phyloP scores from a whole-genome alignment of 1,140 invertebrate species.

The Plodia interpunctella region DNA sequence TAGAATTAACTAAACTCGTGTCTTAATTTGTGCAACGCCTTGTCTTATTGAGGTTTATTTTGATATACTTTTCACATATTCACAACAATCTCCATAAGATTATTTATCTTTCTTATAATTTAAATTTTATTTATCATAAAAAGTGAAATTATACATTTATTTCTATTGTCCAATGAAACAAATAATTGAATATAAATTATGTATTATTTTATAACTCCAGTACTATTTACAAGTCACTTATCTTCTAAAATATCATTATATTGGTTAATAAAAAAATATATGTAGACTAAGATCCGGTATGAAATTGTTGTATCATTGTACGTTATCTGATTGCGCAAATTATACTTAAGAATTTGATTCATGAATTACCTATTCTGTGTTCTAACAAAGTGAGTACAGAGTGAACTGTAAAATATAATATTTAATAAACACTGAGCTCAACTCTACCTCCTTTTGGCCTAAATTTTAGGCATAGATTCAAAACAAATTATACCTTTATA shows the following conservation, averaged over 20 bases:
- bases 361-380: neutral
- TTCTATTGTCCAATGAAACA: neutral
- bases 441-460: slow-evolving; percentile 8
- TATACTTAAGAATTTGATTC: neutral
- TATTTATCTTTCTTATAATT: too few species aligned
- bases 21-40: too few species aligned
- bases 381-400: neutral
- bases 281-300: slow-evolving; percentile 17
- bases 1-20: too few species aligned
- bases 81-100: too few species aligned
- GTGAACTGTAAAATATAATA: neutral
- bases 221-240: slow-evolving; percentile 21
- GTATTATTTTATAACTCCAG: neutral
- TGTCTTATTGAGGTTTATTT: too few species aligned
- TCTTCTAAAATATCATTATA: slow-evolving; percentile 17
- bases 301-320: slow-evolving; percentile 22
- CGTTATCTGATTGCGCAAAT: slow-evolving; percentile 5
- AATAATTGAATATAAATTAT: neutral
- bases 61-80: too few species aligned
- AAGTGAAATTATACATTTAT: neutral
- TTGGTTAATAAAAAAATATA: slow-evolving; percentile 10
- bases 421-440: neutral
- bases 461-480: neutral
- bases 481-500: slow-evolving; percentile 5
- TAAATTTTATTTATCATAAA: too few species aligned